These are phyloP conservation scores for Theonella swinhoei DNA, from an alignment of 37 sponge, comb jelly and placozoan species.

Conservation along the genomic window DNA sequence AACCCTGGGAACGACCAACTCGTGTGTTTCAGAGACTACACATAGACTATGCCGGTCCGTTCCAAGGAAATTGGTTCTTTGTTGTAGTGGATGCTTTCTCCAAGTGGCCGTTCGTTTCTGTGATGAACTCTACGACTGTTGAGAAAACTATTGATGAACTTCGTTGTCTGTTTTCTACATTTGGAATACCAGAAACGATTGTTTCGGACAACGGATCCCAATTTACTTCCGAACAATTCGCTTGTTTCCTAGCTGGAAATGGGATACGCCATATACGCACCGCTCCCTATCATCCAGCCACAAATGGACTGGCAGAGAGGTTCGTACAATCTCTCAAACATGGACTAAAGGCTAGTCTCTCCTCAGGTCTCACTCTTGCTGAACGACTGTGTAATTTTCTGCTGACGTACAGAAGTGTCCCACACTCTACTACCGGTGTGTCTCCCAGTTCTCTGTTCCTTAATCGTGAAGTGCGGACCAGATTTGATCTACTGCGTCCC, in stretches of 20 bases:
- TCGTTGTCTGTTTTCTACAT: slow-evolving; percentile 30
- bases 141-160: slow-evolving; percentile 33
- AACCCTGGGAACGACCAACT: slow-evolving; percentile 61
- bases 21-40: slow-evolving; percentile 45
- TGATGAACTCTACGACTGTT: slow-evolving; percentile 40
- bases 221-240: slow-evolving; percentile 46
- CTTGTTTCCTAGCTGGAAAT: slow-evolving; percentile 24
- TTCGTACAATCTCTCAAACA: slow-evolving; percentile 53
- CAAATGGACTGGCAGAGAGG: no score
- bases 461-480: slow-evolving; percentile 8
- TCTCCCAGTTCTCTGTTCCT: no score
- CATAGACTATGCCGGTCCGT: slow-evolving; percentile 68
- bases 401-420: no score
- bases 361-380: no score
- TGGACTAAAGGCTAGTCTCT: slow-evolving; percentile 21
- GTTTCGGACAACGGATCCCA: slow-evolving; percentile 57
- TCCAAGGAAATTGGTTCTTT: slow-evolving; percentile 41
- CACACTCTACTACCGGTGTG: no score
- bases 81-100: slow-evolving; percentile 46
- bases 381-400: no score
- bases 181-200: slow-evolving; percentile 42
- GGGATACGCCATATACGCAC: slow-evolving; percentile 43
- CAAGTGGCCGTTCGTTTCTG: slow-evolving; percentile 54
- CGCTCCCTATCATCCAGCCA: no score
- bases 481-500: no score